Conservation (phyloP, 2,113 vertebrate genomes). For the Sphaerodactylus townsendi region DNA sequence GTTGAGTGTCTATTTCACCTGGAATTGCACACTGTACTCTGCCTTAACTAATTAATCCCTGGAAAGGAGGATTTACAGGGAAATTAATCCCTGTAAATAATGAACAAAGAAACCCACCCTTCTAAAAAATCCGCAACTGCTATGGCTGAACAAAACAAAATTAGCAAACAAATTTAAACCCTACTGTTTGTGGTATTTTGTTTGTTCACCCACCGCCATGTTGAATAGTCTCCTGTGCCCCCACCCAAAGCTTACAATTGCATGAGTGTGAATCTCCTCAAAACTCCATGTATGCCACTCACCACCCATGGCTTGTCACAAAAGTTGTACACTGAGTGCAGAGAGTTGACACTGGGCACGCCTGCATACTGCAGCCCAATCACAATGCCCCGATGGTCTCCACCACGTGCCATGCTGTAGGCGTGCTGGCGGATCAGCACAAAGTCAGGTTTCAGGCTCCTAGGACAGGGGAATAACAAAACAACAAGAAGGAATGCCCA, state of each 20-base stretch:
- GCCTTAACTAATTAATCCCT: too few species aligned
- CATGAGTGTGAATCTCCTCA: neutral
- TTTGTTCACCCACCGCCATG: neutral
- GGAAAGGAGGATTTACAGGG: too few species aligned
- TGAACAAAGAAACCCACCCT: neutral
- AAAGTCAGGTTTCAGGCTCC: slow-evolving; percentile 89
- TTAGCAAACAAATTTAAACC: neutral
- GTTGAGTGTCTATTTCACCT: too few species aligned
- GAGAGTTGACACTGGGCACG: slow-evolving; percentile 85
- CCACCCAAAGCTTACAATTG: neutral
- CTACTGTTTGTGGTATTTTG: neutral
- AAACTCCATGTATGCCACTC: slow-evolving; percentile 52
- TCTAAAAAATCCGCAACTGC: neutral
- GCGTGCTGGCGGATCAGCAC: slow-evolving; percentile 90
- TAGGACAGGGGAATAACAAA: slow-evolving; percentile 47
- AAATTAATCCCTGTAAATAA: neutral
- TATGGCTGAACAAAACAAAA: neutral
- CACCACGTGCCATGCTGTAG: slow-evolving; percentile 90
- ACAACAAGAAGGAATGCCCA: neutral
- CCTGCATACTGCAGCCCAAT: slow-evolving; percentile 91
- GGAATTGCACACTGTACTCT: too few species aligned
- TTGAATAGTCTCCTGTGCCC: neutral
- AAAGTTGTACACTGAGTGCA: slow-evolving; percentile 93
- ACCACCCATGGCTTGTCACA: slow-evolving; percentile 96
- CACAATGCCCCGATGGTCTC: slow-evolving; percentile 88